A percentile compares a stretch with the other conserved stretches of the same genome.
Evolutionary conservation across 1,140 invertebrate species (phyloP).

Genomic region (Goniozus legneri): DNA sequence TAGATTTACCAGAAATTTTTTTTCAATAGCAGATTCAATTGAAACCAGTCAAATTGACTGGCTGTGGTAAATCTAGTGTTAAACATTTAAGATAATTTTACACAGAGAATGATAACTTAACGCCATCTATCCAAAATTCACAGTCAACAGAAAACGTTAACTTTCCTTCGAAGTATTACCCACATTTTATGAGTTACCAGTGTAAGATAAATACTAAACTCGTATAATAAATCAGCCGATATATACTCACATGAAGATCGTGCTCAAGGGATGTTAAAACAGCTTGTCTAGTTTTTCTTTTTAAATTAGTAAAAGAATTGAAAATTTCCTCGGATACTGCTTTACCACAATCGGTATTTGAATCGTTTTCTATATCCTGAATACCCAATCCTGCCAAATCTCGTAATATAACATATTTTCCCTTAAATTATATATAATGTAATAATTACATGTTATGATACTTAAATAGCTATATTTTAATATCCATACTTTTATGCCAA

Average conservation of each 20-base stretch:
- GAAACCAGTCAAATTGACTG: too few species aligned
- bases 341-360: constrained; percentile 36
- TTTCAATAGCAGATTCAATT: too few species aligned
- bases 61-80: too few species aligned
- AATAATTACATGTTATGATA: constrained; percentile 5
- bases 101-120: neutral
- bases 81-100: neutral
- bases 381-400: constrained; percentile 57
- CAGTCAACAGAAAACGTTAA: too few species aligned
- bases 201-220: too few species aligned
- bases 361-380: constrained; percentile 42
- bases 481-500: constrained; percentile 66
- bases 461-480: constrained; percentile 2
- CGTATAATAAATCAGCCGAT: too few species aligned
- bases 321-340: constrained; percentile 39
- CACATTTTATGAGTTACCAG: too few species aligned
- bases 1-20: too few species aligned
- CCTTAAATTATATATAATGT: constrained; percentile 38
- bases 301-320: constrained; percentile 48
- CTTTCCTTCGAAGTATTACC: neutral
- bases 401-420: constrained; percentile 59
- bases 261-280: constrained; percentile 46
- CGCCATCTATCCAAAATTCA: too few species aligned
- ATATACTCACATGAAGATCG: constrained; percentile 43
- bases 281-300: constrained; percentile 53